A percentile compares a stretch with the other conserved stretches of the same genome.
Evolutionary conservation across 1,140 invertebrate genomes (phyloP).

Genomic region (Drosophila busckii): DNA sequence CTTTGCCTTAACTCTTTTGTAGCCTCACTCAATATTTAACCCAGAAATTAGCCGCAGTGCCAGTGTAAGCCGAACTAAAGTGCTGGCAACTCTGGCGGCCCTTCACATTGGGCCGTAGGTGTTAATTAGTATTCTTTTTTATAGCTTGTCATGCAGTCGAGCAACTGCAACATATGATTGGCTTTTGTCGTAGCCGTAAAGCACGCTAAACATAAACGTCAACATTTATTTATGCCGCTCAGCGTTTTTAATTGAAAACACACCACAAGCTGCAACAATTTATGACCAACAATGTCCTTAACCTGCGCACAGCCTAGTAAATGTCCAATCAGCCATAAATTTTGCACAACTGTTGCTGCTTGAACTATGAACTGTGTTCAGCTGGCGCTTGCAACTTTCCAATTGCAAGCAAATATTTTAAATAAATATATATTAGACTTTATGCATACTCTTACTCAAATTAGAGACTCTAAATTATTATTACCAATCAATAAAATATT

Average conservation of each 20-base stretch:
- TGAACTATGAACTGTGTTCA: too few species aligned
- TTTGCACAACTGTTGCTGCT: conserved; percentile 28
- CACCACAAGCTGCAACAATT: conserved; percentile 25
- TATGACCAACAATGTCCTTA: conserved; percentile 48
- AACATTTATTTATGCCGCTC: conserved; percentile 60
- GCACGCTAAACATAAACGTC: conserved; percentile 58
- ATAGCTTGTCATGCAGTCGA: not conserved
- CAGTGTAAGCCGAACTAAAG: conserved; percentile 3
- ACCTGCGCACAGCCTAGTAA: conserved; percentile 55
- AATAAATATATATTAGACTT: too few species aligned
- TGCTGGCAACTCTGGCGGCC: conserved; percentile 26
- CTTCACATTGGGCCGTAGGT: conserved; percentile 44
- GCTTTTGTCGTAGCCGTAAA: conserved; percentile 11
- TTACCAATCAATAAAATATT: too few species aligned
- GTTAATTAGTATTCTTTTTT: conserved; percentile 66
- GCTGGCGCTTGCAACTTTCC: too few species aligned
- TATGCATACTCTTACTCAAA: too few species aligned
- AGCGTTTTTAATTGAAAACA: conserved; percentile 60
- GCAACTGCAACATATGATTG: conserved; percentile 44
- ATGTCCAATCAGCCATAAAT: conserved; percentile 49
- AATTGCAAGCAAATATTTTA: too few species aligned
- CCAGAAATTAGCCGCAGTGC: conserved; percentile 58
- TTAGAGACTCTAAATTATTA: too few species aligned
- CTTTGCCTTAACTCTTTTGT: not conserved
- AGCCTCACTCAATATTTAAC: conserved; percentile 54